Percentiles rank a stretch among this genome's conserved stretches.
Conservation (phyloP, 30 jellyfish, hydroid and myxozoan genomes). For the Aurelia coerulea region DNA sequence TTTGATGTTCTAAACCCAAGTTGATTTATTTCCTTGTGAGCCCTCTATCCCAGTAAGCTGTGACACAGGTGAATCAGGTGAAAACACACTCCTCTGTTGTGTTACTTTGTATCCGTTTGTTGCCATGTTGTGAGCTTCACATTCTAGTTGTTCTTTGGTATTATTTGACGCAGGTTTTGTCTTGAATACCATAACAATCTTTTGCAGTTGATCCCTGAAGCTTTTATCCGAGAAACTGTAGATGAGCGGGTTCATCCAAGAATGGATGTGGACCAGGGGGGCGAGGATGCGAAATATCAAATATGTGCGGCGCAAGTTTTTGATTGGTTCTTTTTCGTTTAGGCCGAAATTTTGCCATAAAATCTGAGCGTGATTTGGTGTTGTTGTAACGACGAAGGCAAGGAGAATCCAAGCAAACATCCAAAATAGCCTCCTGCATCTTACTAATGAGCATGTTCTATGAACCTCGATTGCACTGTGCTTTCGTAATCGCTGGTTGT, state of each 20-base stretch:
- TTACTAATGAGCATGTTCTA: neutral
- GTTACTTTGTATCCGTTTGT: too few species aligned
- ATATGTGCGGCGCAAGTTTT: constrained; percentile 26
- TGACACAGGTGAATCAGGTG: too few species aligned
- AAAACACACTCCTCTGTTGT: too few species aligned
- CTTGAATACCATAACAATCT: too few species aligned
- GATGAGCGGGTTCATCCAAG: constrained; percentile 57
- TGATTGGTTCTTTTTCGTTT: constrained; percentile 13
- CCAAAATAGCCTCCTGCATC: constrained; percentile 33
- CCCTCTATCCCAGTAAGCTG: too few species aligned
- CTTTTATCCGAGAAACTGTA: constrained; percentile 56
- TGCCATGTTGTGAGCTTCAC: too few species aligned
- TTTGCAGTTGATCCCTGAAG: constrained; percentile 1
- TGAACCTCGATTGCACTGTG: too few species aligned
- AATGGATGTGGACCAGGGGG: constrained; percentile 64
- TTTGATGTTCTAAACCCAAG: too few species aligned
- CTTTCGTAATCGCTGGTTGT: neutral
- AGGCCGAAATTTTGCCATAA: constrained; percentile 64
- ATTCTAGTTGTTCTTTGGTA: too few species aligned
- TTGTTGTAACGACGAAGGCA: constrained; percentile 56
- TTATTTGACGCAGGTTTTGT: too few species aligned
- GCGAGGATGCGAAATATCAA: constrained; percentile 49
- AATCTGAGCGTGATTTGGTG: constrained; percentile 72
- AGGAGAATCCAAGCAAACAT: constrained; percentile 41
- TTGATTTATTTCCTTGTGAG: too few species aligned